These are phyloP conservation scores for Crotophaga sulcirostris DNA, from an alignment of 2,113 vertebrate species.

Conservation along the genomic window DNA sequence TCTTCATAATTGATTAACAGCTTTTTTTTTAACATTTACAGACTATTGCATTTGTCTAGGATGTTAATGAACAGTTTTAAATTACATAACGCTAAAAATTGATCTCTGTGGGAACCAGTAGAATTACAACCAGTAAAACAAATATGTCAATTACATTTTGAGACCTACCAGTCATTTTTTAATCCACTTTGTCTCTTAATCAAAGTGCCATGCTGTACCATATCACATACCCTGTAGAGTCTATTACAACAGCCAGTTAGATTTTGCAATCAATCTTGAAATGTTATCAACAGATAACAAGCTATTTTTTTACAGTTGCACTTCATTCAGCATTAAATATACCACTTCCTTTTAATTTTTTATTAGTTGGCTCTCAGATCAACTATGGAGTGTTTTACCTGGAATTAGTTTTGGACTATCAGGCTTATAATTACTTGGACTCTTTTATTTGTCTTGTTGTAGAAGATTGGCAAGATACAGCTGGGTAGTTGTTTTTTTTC, in stretches of 20 bases:
- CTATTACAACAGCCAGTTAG: background rate
- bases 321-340: background rate
- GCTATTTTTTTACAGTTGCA: background rate
- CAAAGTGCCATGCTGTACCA: background rate
- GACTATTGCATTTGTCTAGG: background rate
- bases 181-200: slow-evolving; percentile 23
- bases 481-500: background rate
- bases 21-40: background rate
- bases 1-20: background rate
- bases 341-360: background rate
- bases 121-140: background rate
- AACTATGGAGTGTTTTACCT: background rate
- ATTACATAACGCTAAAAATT: background rate
- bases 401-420: background rate
- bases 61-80: background rate
- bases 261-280: background rate
- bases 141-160: background rate
- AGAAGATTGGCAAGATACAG: background rate
- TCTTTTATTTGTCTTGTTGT: background rate
- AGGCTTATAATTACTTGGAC: background rate
- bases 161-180: background rate
- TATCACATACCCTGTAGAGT: background rate
- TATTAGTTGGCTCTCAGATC: background rate
- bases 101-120: background rate
- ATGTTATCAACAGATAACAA: background rate